Evolutionary conservation across 2,888 invertebrate species (phyloP).

Genomic region (Tetragonisca angustula): DNA sequence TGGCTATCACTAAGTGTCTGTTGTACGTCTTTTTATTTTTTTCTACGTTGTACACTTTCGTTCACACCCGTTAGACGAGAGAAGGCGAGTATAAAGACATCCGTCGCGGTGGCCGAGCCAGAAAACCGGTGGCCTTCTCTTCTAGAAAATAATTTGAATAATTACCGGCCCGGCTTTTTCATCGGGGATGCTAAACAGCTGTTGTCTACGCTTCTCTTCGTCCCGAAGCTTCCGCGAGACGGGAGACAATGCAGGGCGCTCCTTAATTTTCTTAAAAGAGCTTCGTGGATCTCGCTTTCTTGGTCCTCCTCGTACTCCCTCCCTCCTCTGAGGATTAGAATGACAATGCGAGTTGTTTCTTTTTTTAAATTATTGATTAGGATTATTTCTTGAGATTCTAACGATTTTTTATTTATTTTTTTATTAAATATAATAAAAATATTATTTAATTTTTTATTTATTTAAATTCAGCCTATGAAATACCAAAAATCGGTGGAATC

Average conservation of each 20-base stretch:
- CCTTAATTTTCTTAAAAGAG: constrained; percentile 72
- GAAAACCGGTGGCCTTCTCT: constrained; percentile 62
- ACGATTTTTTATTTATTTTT: not conserved
- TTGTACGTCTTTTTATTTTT: constrained; percentile 11
- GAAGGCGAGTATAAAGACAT: constrained; percentile 58
- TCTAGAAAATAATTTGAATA: constrained; percentile 78
- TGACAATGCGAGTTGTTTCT: constrained; percentile 38
- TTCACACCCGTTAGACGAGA: constrained; percentile 53
- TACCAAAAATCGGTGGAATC: too few relatives aligned
- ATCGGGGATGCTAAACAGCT: constrained; percentile 79
- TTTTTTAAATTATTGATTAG: not conserved
- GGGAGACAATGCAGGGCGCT: constrained; percentile 70
- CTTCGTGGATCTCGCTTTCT: constrained; percentile 6
- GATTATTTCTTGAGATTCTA: not conserved
- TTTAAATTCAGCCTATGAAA: too few relatives aligned
- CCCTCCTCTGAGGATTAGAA: constrained; percentile 27
- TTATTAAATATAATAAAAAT: too few relatives aligned
- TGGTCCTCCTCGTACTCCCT: not conserved
- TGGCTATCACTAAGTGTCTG: constrained; percentile 32
- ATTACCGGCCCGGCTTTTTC: constrained; percentile 75
- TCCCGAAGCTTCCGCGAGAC: constrained; percentile 49
- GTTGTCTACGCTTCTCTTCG: constrained; percentile 68
- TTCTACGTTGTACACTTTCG: constrained; percentile 37
- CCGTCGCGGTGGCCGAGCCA: constrained; percentile 42
- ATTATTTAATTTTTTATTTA: too few relatives aligned